Evolutionary conservation across 2,888 invertebrate species (phyloP), one percentile per base, ranked within the genome.

Genomic region (Scelioninae gen. 2): DNA sequence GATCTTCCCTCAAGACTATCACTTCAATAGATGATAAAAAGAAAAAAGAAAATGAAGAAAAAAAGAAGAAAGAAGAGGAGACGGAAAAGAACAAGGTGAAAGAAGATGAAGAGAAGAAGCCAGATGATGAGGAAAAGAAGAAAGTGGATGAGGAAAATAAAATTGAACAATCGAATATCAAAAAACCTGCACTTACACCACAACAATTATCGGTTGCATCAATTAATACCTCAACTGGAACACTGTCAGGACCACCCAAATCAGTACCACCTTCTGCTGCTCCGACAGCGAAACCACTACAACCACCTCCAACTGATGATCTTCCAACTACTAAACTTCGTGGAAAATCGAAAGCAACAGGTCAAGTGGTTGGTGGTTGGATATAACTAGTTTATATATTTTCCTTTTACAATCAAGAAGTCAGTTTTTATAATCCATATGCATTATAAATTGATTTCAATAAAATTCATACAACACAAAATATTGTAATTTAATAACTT

Each of bases 281-380:
- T n/a, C 28, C 55, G 10, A 7, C 41, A n/a, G 0, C 16, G 2
- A 35, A 39, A 39, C 37, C 25, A 10, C 15, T 35, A 10, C n/a
- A n/a, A n/a, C 35, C 72, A 0, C 22, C 57, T 6, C 57, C 57
- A 9, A 4, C 43, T 28, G 1, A 71, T 7, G 79, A 78, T 10
- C 85, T 88, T 4, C 85, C 87, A 0, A 88, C 88, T 28, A 90
- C 89, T 67, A 86, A 86, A 78, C 79, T 83, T 16, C 78, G 85
- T 16, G 93, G 93, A 9, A 92, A 90, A 81, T 93, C 93, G 1
- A 92, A 90, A 81, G 90, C 91, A 0, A 92, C 93, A 0, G 93
- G 93, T 0, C 91, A 91, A 86, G 88, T 92, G 75, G 90, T 92
- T 72, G 91, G 92, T 11, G 93, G 93, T 0, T 93, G 93, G 93